Evolutionary conservation across 2,797 vertebrate genomes (phyloP).

Genomic region (Helicolenus hilgendorfi): DNA sequence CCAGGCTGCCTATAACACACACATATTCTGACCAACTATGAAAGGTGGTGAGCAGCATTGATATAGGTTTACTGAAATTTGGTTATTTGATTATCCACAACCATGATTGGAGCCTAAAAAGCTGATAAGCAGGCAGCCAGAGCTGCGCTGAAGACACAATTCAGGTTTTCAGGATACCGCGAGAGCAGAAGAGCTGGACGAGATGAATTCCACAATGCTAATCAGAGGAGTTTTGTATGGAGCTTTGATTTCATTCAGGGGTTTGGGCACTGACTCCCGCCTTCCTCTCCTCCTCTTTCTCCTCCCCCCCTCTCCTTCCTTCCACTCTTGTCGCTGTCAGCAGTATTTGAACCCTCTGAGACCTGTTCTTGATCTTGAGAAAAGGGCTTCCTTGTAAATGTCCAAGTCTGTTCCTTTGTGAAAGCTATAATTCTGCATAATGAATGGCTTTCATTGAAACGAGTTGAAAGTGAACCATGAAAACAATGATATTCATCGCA

Average conservation of each 20-base stretch:
- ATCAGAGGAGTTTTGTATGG: constrained; percentile 82
- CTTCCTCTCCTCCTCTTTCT: constrained; percentile 60
- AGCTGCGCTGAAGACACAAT: constrained; percentile 51
- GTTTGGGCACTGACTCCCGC: constrained; percentile 59
- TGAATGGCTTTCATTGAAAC: constrained; percentile 65
- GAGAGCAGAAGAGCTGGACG: constrained; percentile 62
- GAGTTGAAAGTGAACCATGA: constrained; percentile 57
- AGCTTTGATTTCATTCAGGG: constrained; percentile 85
- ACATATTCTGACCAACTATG: not conserved
- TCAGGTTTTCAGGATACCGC: constrained; percentile 69
- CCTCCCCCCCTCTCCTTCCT: constrained; percentile 28
- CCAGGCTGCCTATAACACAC: not conserved
- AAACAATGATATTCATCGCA: constrained; percentile 72
- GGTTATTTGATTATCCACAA: constrained; percentile 28
- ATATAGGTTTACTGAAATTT: constrained; percentile 11
- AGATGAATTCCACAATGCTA: constrained; percentile 83
- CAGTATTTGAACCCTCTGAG: constrained; percentile 77
- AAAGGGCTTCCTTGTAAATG: constrained; percentile 74
- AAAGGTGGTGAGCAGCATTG: not conserved
- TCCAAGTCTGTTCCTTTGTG: constrained; percentile 69
- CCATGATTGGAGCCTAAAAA: constrained; percentile 44
- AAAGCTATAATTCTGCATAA: constrained; percentile 76
- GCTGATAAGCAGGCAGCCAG: constrained; percentile 47
- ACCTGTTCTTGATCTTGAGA: constrained; percentile 80
- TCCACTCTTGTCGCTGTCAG: constrained; percentile 71